A percentile compares a stretch with the other conserved stretches of the same genome.
phyloP scores from a whole-genome alignment of 2,113 vertebrate species.

The Silurus glanis region DNA sequence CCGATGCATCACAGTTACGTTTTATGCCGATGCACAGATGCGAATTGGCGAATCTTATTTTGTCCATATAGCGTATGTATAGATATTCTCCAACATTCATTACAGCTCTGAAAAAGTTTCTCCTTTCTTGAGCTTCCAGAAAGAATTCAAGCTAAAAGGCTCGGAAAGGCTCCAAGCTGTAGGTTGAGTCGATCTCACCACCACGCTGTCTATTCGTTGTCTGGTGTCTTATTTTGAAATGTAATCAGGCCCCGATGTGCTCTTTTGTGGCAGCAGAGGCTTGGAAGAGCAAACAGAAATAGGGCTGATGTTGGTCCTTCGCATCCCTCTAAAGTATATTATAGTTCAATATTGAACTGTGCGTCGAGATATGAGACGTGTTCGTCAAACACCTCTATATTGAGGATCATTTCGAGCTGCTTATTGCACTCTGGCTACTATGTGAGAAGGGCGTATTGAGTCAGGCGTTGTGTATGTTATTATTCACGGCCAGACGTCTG shows the following conservation, averaged over 20 bases:
- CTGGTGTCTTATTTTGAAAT: background rate
- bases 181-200: too few species aligned
- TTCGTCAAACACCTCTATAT: slow-evolving; percentile 55
- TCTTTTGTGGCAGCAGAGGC: slow-evolving; percentile 30
- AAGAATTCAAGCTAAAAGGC: too few species aligned
- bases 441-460: slow-evolving; percentile 31
- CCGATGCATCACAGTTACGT: too few species aligned
- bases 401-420: slow-evolving; percentile 20
- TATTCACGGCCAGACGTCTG: slow-evolving; percentile 29
- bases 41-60: too few species aligned
- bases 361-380: slow-evolving; percentile 18
- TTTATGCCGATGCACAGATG: too few species aligned
- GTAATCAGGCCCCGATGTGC: slow-evolving; percentile 10
- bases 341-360: slow-evolving; percentile 43
- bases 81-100: too few species aligned
- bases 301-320: slow-evolving; percentile 33
- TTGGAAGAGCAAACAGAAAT: slow-evolving; percentile 53
- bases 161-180: too few species aligned
- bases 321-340: background rate
- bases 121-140: too few species aligned
- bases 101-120: too few species aligned
- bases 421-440: slow-evolving; percentile 42
- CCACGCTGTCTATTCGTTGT: background rate
- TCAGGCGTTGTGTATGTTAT: slow-evolving; percentile 35
- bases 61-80: too few species aligned